Evolutionary conservation across 2,888 invertebrate species (phyloP), one percentile per base, ranked within the genome.

Genomic region (Troides helena): DNA sequence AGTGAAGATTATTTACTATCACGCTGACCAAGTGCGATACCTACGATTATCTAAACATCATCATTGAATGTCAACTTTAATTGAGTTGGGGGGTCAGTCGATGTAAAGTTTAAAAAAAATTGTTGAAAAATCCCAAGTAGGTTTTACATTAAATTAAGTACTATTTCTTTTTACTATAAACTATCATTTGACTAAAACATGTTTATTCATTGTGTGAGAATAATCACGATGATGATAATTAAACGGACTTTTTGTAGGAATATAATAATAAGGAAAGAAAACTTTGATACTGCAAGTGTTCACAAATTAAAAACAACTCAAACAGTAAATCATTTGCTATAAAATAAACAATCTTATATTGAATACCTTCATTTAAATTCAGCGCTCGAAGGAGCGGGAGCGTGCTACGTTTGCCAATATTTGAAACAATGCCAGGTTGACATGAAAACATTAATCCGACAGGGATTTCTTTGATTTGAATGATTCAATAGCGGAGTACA

Each of bases 351-450:
- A 67, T 67, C 39, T 62, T 67, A 36, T 30, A 67, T 67, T 50
- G 66, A 66, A 67, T 62, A 58, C 57, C 67, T 61, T 67, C 61
- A 67, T 67, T 67, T 67, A 67, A 67, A 89, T 89, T 87, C 88
- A 71, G 77, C 77, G 81, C 89, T 85, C 89, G 87, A 81, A 75
- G 72, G 77, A 76, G 79, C 82, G 77, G 80, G 80, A 72, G 87
- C 90, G 90, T 89, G 89, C 81, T 77, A 78, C 78, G 88, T 84
- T 81, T 89, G 75, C 83, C 81, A 82, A 88, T 86, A 88, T 85
- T 85, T 83, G 85, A 88, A 89, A 89, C 89, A 88, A 88, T 85
- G 81, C 84, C 81, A 82, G 78, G 76, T 84, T 87, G 85, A 87
- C 87, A 86, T 84, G 85, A 81, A 86, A 85, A 82, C 85, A 86